phyloP scores from a whole-genome alignment of 1,140 invertebrate species.

The Eulimnadia texana region DNA sequence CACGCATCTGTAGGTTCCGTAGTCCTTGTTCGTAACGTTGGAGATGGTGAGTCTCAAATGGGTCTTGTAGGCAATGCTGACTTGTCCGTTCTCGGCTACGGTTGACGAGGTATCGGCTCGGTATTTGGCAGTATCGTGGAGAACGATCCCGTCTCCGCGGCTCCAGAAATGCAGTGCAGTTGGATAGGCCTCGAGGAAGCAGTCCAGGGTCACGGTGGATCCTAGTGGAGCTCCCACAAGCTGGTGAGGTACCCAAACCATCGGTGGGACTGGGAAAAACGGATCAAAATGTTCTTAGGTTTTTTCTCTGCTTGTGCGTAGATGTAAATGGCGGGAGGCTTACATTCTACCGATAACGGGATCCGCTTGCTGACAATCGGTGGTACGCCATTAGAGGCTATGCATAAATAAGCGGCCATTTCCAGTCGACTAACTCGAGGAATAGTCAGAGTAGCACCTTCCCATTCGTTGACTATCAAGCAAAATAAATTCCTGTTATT shows the following conservation, averaged over 20 bases:
- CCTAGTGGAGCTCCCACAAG: slow-evolving; percentile 43
- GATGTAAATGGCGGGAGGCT: no score
- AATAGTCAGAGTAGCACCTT: slow-evolving; percentile 69
- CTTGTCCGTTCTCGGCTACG: neutral
- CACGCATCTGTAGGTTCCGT: slow-evolving; percentile 49
- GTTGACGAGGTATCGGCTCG: slow-evolving; percentile 36
- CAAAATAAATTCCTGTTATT: no score
- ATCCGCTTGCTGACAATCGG: slow-evolving; percentile 63
- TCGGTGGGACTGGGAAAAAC: slow-evolving; percentile 14
- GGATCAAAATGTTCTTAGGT: no score
- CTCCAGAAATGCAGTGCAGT: slow-evolving; percentile 86
- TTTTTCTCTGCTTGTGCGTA: no score
- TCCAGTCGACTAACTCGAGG: slow-evolving; percentile 68
- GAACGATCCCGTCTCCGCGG: slow-evolving; percentile 69
- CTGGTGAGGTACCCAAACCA: slow-evolving; percentile 17
- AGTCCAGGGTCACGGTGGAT: slow-evolving; percentile 69
- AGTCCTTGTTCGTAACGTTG: slow-evolving; percentile 58
- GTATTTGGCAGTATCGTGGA: slow-evolving; percentile 66
- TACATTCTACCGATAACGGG: slow-evolving; percentile 59
- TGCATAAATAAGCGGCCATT: slow-evolving; percentile 69
- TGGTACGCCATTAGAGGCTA: slow-evolving; percentile 65
- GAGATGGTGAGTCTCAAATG: slow-evolving; percentile 72
- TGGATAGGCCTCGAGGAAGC: slow-evolving; percentile 77
- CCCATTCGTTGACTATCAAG: slow-evolving; percentile 42
- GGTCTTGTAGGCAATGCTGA: slow-evolving; percentile 5